Evolutionary conservation across 2,113 vertebrate genomes (phyloP), one percentile per base, ranked within the genome.

Genomic region (Prochilodus magdalenae): DNA sequence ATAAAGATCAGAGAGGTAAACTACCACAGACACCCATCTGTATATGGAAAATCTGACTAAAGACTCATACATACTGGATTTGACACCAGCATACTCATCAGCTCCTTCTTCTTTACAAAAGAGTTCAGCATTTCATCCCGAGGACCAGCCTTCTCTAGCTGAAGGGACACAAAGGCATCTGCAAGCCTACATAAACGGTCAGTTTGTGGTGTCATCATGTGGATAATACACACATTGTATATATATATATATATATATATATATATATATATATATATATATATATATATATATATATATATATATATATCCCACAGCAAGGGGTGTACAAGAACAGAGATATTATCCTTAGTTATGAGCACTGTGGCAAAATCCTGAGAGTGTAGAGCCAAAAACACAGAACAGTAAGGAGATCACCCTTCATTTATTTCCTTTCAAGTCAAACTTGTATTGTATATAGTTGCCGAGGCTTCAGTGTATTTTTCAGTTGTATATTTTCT

Each of bases 81-180:
- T 89, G 91, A 88, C 72, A 87, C 78, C 4, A 77, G 62, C 33
- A 87, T 86, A 12, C 84, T 86, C 85, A 73, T 57, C 0, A 70
- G 77, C 84, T 89, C 87, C 80, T 88, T 95, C 87, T 85, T 92
- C 84, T 84, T 60, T 87, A 91, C 74, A 86, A 95, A 95, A 16
- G 70, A 22, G 0, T 91, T 92, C 84, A 94, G 87, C 94, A 94
- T 95, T 82, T 79, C 62, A 2, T 95, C 94, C 65, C 29, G 0
- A 30, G 89, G 86, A 29, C 88, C 86, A 10, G 30, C 11, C 89
- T 96, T 95, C 88, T 94, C 92, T 85, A 95, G 83, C 27, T 94
- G 91, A 88, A 95, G 88, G 66, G 93, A 96, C 83, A 95, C 76
- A 3, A 96, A 96, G 36, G 92, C 88, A 33, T 94, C 92, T 3